Evolutionary conservation across 2,113 vertebrate species (phyloP).

Genomic region (Sinosuthora webbiana): DNA sequence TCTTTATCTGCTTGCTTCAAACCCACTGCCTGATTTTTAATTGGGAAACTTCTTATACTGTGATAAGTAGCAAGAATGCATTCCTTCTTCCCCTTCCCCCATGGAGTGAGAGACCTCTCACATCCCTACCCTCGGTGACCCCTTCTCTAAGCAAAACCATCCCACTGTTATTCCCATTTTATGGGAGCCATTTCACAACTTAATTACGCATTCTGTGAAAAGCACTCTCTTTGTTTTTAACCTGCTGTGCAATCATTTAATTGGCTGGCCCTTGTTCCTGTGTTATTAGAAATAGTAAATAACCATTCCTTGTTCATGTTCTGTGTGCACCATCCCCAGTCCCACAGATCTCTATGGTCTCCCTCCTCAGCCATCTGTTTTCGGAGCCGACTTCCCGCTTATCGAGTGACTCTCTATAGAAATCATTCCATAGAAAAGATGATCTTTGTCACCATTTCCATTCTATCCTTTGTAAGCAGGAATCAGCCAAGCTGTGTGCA

Average conservation of each 20-base stretch:
- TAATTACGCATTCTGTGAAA: conserved; percentile 56
- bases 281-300: conserved; percentile 71
- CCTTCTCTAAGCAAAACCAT: conserved; percentile 31
- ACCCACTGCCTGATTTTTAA: conserved; percentile 24
- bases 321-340: neutral
- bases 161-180: conserved; percentile 37
- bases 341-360: neutral
- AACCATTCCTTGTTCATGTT: conserved; percentile 17
- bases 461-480: conserved; percentile 31
- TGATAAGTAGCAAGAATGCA: neutral
- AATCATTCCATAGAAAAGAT: conserved; percentile 1
- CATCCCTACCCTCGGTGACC: neutral
- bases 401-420: conserved; percentile 17
- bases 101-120: conserved; percentile 8
- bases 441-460: conserved; percentile 43
- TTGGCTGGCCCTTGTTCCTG: conserved; percentile 49
- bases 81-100: neutral
- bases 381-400: neutral
- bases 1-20: conserved; percentile 23
- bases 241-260: conserved; percentile 62
- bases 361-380: conserved; percentile 48
- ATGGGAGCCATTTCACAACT: conserved; percentile 61
- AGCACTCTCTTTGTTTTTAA: conserved; percentile 54
- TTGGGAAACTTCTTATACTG: neutral
- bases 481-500: neutral